Conservation (phyloP, 2,113 vertebrate species). For the Pleuronectes platessa region DNA sequence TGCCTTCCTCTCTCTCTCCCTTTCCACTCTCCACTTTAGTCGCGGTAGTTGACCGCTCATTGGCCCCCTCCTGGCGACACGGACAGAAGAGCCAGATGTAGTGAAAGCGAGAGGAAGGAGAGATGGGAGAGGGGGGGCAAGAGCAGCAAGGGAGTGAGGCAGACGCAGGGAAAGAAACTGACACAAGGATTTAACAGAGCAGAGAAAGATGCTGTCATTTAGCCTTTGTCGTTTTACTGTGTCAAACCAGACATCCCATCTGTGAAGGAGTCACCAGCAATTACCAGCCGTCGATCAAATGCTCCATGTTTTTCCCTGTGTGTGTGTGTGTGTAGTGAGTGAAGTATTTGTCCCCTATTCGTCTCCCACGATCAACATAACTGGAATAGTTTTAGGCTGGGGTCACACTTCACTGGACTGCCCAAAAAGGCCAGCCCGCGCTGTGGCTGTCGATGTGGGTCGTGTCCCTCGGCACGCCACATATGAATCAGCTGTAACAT, state of each 20-base stretch:
- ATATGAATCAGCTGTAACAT: conserved; percentile 28
- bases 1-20: neutral
- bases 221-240: conserved; percentile 46
- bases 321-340: conserved; percentile 9
- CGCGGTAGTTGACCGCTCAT: conserved; percentile 14
- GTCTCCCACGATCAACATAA: conserved; percentile 65
- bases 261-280: conserved; percentile 39
- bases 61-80: conserved; percentile 14
- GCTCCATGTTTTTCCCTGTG: conserved; percentile 8
- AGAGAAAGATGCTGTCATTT: conserved; percentile 26
- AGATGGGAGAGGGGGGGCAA: neutral
- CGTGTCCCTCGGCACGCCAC: conserved; percentile 12
- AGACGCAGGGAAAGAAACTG: conserved; percentile 24
- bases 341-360: conserved; percentile 20
- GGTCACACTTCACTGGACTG: conserved; percentile 65
- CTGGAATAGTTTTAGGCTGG: conserved; percentile 71
- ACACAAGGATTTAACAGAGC: neutral
- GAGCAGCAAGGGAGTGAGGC: neutral
- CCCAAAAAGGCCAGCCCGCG: conserved; percentile 65
- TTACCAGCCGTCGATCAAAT: conserved; percentile 55
- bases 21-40: conserved; percentile 4
- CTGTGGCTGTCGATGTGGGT: conserved; percentile 21
- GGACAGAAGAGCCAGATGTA: conserved; percentile 9
- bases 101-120: conserved; percentile 3
- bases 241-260: conserved; percentile 22